Percentiles rank a stretch among this genome's conserved stretches.
phyloP scores from a whole-genome alignment of 2,888 invertebrate genomes.

The Julus scandinavius region DNA sequence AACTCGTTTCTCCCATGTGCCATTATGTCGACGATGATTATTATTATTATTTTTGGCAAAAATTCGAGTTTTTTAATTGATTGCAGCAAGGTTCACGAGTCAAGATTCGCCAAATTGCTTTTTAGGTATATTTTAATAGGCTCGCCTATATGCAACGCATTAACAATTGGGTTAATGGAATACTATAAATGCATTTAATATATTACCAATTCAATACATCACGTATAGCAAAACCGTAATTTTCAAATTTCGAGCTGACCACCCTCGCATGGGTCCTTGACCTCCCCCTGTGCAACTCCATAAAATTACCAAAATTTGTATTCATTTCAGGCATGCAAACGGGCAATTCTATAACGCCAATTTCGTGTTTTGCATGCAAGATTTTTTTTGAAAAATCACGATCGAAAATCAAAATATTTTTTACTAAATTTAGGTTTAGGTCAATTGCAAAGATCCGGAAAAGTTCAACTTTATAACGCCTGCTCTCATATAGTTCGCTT shows the following conservation, averaged over 20 bases:
- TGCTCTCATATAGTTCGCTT: too few species aligned
- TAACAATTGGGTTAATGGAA: not conserved
- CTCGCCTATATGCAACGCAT: not conserved
- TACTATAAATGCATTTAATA: not conserved
- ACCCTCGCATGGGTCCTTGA: not conserved
- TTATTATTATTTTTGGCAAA: not conserved
- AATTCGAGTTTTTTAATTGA: constrained; percentile 16
- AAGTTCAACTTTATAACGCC: not conserved
- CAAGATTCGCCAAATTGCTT: constrained; percentile 17
- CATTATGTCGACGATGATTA: not conserved
- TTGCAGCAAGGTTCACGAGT: not conserved
- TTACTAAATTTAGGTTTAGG: not conserved
- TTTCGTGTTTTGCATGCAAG: not conserved
- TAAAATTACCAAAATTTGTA: not conserved
- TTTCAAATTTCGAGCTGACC: not conserved
- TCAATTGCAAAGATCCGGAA: too few species aligned
- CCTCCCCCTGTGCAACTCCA: not conserved
- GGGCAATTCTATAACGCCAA: not conserved
- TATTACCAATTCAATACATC: constrained; percentile 3
- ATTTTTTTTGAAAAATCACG: not conserved
- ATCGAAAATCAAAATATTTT: not conserved
- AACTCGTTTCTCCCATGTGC: not conserved
- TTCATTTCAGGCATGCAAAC: not conserved
- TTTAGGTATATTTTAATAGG: not conserved
- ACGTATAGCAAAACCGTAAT: not conserved